Evolutionary conservation across 2,797 vertebrate genomes (phyloP).

Genomic region (Spinus olivaceus): DNA sequence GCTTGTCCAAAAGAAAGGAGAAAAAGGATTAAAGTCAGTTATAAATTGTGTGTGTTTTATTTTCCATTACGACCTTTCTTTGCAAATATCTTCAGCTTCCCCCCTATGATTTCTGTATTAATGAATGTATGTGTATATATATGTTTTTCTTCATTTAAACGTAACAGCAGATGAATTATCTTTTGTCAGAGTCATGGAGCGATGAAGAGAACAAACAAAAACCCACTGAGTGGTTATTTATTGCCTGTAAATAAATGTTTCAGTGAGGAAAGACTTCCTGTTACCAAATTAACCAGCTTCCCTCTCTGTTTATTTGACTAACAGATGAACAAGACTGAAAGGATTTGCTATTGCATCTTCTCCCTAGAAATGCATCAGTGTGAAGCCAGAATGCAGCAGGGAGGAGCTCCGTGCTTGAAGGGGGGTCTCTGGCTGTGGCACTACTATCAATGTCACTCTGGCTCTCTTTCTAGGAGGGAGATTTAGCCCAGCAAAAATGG

Average conservation of each 20-base stretch:
- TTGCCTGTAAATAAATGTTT: conserved; percentile 6
- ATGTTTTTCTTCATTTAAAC: background rate
- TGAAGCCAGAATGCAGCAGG: background rate
- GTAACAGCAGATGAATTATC: background rate
- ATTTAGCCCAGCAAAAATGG: background rate
- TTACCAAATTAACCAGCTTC: background rate
- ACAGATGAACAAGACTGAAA: background rate
- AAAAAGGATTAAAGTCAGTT: conserved; percentile 38
- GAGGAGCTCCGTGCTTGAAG: background rate
- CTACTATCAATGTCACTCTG: background rate
- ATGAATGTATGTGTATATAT: background rate
- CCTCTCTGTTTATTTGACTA: background rate
- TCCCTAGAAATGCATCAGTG: background rate
- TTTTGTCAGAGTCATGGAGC: background rate
- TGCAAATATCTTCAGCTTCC: background rate
- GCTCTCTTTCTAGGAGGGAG: background rate
- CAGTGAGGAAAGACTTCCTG: background rate
- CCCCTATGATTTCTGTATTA: background rate
- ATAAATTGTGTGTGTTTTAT: conserved; percentile 30
- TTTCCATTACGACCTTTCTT: conserved; percentile 24
- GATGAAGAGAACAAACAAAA: background rate
- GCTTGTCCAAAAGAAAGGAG: conserved; percentile 48
- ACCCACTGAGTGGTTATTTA: conserved; percentile 6
- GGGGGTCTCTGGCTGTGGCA: background rate
- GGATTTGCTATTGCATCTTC: background rate